These are phyloP conservation scores for Xiphydria camelus DNA, from an alignment of 2,888 invertebrate genomes.

Conservation along the genomic window DNA sequence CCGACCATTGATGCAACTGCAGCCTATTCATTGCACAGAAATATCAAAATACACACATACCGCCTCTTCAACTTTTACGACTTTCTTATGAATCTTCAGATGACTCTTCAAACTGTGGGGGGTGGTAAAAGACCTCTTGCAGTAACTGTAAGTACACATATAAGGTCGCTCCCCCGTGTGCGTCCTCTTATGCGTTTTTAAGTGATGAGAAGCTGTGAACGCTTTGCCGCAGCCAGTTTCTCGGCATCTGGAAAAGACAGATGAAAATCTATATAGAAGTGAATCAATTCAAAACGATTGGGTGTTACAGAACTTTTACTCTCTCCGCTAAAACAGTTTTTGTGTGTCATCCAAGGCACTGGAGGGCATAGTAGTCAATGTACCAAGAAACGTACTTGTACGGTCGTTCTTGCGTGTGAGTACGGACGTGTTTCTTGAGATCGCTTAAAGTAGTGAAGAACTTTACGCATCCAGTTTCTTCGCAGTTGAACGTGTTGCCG, in stretches of 20 bases:
- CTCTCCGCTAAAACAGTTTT: no score
- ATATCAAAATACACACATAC: conserved; percentile 28
- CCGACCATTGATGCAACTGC: background rate
- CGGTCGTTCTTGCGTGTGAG: conserved; percentile 89
- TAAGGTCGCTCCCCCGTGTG: conserved; percentile 84
- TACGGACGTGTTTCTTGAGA: conserved; percentile 89
- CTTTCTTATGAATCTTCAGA: conserved; percentile 71
- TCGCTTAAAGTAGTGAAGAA: conserved; percentile 94
- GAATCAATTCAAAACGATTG: no score
- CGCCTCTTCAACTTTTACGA: conserved; percentile 29
- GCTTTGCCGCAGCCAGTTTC: conserved; percentile 87
- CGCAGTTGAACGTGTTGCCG: conserved; percentile 93
- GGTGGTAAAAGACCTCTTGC: conserved; percentile 79
- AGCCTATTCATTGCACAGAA: background rate
- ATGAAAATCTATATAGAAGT: background rate
- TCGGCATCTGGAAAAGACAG: conserved; percentile 66
- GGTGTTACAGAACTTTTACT: no score
- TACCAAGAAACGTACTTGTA: conserved; percentile 69
- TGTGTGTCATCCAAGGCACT: no score
- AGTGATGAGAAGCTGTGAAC: conserved; percentile 91
- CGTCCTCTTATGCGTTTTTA: conserved; percentile 86
- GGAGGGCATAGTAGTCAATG: background rate
- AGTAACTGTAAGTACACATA: conserved; percentile 69
- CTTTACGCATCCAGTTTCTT: conserved; percentile 79
- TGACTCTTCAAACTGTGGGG: conserved; percentile 84